Evolutionary conservation across 2,797 vertebrate genomes (phyloP).

Genomic region (Phyllotis vaccarum): DNA sequence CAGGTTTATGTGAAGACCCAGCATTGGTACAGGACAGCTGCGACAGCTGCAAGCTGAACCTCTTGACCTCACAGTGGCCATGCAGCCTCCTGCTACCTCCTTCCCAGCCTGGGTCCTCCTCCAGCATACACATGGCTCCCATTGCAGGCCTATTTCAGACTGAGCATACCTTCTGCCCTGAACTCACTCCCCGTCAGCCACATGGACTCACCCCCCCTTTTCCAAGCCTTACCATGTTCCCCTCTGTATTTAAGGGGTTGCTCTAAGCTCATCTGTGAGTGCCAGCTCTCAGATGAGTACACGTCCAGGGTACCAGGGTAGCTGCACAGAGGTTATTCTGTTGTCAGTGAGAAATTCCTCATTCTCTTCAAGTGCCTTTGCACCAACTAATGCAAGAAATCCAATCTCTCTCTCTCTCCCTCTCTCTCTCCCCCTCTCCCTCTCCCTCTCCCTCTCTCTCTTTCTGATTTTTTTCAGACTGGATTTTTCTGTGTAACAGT

Average conservation of each 20-base stretch:
- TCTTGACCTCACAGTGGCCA: background rate
- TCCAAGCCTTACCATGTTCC: rapidly evolving
- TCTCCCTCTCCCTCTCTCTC: background rate
- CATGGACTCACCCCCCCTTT: rapidly evolving
- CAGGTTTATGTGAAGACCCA: background rate
- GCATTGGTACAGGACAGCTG: background rate
- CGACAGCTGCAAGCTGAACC: rapidly evolving
- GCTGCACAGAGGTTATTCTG: background rate
- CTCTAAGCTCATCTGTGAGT: background rate
- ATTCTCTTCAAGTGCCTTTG: background rate
- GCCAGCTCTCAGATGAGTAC: background rate
- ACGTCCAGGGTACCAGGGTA: no score
- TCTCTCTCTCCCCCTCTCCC: background rate
- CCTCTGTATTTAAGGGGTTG: background rate
- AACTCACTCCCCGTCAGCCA: rapidly evolving
- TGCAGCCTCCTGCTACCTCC: background rate
- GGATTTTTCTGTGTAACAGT: background rate
- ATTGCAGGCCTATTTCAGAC: background rate
- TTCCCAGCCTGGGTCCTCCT: background rate
- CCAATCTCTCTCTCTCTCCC: background rate
- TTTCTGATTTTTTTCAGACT: background rate
- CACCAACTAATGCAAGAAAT: background rate
- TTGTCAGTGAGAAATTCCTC: background rate
- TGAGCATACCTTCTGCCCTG: background rate
- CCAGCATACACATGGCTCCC: rapidly evolving